Conservation (phyloP, 2,797 vertebrate genomes). For the Eulemur mongoz region DNA sequence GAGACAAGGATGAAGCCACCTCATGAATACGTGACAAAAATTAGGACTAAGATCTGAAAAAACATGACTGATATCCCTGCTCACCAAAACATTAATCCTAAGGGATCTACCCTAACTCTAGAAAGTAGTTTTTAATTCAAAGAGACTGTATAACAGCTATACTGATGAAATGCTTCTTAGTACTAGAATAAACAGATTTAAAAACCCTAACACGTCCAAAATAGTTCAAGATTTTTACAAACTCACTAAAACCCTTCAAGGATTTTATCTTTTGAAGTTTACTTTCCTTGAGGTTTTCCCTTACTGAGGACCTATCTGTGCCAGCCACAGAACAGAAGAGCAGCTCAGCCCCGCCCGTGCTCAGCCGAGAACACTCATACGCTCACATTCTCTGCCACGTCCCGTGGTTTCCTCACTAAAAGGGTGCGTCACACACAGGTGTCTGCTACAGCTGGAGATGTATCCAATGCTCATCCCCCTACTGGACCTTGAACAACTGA, state of each 20-base stretch:
- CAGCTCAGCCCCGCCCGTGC: not conserved
- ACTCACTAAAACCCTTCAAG: not conserved
- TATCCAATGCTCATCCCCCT: not conserved
- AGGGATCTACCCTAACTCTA: not conserved
- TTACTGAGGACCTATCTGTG: not conserved
- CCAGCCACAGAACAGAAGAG: not conserved
- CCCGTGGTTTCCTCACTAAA: not conserved
- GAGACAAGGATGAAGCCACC: not conserved
- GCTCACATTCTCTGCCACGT: not conserved
- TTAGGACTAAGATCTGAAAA: not conserved
- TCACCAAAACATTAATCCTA: not conserved
- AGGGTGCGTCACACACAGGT: not conserved
- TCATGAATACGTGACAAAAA: not conserved
- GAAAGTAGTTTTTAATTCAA: not conserved
- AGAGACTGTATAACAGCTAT: not conserved
- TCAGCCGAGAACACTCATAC: not conserved
- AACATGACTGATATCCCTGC: not conserved
- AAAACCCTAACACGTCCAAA: not conserved
- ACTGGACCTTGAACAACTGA: constrained; percentile 58
- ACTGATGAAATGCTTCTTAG: not conserved
- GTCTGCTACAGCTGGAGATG: not conserved
- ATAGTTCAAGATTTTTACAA: not conserved
- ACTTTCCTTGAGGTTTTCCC: not conserved
- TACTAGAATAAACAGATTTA: not conserved
- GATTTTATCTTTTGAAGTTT: not conserved